These are phyloP conservation scores for Rhynchopsitta pachyrhyncha DNA, from an alignment of 2,113 vertebrate genomes.

Conservation along the genomic window DNA sequence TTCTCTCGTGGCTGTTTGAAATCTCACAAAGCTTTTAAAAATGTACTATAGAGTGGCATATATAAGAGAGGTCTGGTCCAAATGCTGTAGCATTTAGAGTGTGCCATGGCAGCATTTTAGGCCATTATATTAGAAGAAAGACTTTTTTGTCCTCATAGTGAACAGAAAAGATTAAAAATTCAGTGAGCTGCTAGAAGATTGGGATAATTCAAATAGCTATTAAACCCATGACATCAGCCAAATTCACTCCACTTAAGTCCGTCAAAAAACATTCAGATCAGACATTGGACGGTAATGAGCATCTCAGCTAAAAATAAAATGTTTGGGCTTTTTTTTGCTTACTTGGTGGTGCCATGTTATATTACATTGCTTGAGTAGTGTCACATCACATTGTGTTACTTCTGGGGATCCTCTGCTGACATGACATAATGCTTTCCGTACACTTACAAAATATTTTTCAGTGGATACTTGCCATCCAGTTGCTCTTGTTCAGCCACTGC, in stretches of 20 bases:
- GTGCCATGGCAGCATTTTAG: conserved; percentile 27
- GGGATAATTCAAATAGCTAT: conserved; percentile 53
- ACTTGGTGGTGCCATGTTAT: conserved; percentile 66
- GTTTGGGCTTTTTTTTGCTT: conserved; percentile 65
- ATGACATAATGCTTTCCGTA: conserved; percentile 49
- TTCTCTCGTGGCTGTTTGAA: background rate
- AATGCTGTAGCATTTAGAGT: background rate
- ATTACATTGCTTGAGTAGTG: conserved; percentile 58
- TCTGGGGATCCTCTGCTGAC: conserved; percentile 43
- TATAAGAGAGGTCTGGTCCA: conserved; percentile 6
- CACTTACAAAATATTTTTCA: conserved; percentile 40
- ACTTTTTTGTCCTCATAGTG: conserved; percentile 37
- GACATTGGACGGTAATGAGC: conserved; percentile 51
- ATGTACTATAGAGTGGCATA: background rate
- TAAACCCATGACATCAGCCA: conserved; percentile 60
- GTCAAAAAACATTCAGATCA: conserved; percentile 63
- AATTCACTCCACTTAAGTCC: conserved; percentile 49
- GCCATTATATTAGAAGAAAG: conserved; percentile 46
- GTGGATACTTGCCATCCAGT: background rate
- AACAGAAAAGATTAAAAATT: conserved; percentile 54
- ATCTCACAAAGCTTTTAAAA: background rate
- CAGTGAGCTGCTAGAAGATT: conserved; percentile 48
- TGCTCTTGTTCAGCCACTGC: background rate
- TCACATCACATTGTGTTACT: conserved; percentile 49
- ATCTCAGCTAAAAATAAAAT: conserved; percentile 68